Evolutionary conservation across 2,797 vertebrate species (phyloP).

Genomic region (Acomys russatus): DNA sequence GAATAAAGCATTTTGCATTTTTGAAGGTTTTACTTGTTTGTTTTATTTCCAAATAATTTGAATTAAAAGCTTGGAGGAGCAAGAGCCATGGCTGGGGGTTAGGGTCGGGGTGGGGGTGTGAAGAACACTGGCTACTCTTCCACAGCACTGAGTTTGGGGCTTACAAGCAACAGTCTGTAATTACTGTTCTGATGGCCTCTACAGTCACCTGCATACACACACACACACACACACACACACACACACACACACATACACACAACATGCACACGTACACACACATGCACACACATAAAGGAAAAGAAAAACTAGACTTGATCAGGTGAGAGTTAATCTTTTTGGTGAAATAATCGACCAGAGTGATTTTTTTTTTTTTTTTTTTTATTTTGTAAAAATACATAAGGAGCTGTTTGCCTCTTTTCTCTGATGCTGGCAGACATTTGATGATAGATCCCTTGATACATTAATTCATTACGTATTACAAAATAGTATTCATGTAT

Average conservation of each 20-base stretch:
- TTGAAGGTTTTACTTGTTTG: background rate
- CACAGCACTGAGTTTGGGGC: background rate
- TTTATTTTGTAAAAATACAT: background rate
- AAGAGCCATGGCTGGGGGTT: background rate
- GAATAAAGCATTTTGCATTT: background rate
- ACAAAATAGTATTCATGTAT: background rate
- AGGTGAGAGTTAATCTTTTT: background rate
- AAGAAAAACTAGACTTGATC: background rate
- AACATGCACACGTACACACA: background rate
- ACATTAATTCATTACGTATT: conserved; percentile 28
- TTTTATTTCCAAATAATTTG: background rate
- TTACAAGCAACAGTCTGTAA: background rate
- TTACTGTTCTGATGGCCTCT: background rate
- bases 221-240: background rate
- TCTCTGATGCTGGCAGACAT: background rate
- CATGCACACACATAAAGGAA: background rate
- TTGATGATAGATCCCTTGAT: background rate
- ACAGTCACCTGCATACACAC: background rate
- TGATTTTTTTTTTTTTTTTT: background rate
- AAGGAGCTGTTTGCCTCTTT: background rate
- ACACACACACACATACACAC: too few species aligned
- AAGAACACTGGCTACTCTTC: background rate
- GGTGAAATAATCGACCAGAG: conserved; percentile 7
- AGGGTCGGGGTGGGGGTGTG: too few species aligned
- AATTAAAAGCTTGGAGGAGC: background rate